Conservation (phyloP, 2,888 invertebrate species). For the Cyrtodaria siliqua region DNA sequence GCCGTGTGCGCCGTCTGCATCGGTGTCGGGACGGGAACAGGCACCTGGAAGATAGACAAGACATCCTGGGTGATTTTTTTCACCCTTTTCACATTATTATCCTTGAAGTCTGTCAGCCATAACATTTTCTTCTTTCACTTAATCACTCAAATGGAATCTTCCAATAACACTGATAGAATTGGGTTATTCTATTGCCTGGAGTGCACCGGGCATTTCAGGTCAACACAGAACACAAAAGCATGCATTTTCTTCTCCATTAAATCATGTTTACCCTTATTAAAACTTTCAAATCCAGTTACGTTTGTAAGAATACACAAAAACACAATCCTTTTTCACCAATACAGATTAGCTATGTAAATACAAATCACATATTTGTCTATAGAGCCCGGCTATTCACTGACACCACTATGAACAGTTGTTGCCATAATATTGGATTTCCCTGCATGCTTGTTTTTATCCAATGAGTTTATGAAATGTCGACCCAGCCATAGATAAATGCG, state of each 20-base stretch:
- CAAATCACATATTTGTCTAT: not conserved
- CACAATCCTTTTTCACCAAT: not conserved
- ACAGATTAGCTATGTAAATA: constrained; percentile 4
- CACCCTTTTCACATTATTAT: constrained; percentile 54
- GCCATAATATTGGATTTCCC: constrained; percentile 2
- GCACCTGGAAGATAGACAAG: constrained; percentile 59
- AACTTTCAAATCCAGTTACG: too few relatives aligned
- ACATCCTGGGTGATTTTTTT: constrained; percentile 61
- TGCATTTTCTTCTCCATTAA: not conserved
- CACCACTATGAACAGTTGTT: not conserved
- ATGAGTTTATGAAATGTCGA: too few relatives aligned
- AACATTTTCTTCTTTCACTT: constrained; percentile 45
- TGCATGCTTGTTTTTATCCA: too few relatives aligned
- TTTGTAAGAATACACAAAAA: too few relatives aligned
- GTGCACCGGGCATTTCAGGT: not conserved
- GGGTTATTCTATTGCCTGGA: not conserved
- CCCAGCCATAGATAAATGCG: too few relatives aligned
- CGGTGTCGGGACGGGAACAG: constrained; percentile 4
- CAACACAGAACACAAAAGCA: not conserved
- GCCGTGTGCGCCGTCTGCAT: not conserved
- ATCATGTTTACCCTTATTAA: not conserved
- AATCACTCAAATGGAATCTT: constrained; percentile 14
- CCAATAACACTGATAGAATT: not conserved
- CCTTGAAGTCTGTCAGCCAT: constrained; percentile 51
- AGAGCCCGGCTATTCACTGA: not conserved